A percentile compares a stretch with the other conserved stretches of the same genome.
phyloP scores from a whole-genome alignment of 2,113 vertebrate genomes.

The Tichodroma muraria region DNA sequence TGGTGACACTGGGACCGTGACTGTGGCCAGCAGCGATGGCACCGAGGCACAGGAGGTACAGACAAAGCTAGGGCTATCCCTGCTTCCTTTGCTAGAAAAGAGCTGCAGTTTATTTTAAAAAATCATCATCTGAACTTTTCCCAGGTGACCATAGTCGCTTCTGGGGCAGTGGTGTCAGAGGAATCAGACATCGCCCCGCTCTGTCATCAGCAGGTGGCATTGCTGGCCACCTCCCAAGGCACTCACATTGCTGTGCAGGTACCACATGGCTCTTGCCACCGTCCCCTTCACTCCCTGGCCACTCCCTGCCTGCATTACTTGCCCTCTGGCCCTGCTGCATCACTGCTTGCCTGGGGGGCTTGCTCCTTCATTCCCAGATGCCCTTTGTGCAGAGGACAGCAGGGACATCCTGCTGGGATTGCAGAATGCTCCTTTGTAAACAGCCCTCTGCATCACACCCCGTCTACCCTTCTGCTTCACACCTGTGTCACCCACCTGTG shows the following conservation, averaged over 20 bases:
- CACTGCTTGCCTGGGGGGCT: fast-evolving
- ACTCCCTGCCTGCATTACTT: neutral
- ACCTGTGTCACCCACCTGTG: neutral
- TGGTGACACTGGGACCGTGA: conserved; percentile 9
- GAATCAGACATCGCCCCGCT: conserved; percentile 36
- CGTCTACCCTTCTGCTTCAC: neutral
- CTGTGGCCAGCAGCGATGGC: conserved; percentile 48
- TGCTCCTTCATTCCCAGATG: neutral
- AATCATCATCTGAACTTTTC: neutral
- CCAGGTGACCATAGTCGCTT: conserved; percentile 72
- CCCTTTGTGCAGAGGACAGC: neutral
- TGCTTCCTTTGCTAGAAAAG: neutral
- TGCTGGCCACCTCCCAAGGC: conserved; percentile 69
- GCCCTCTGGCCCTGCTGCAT: neutral
- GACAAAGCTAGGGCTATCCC: neutral
- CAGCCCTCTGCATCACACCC: fast-evolving
- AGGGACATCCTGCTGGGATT: neutral
- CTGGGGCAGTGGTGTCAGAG: conserved; percentile 59
- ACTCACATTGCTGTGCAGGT: conserved; percentile 77
- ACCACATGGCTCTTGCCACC: neutral
- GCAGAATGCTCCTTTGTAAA: neutral
- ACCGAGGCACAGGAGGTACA: conserved; percentile 65
- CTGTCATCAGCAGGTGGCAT: conserved; percentile 73
- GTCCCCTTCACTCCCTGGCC: neutral
- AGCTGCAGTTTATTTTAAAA: neutral